Evolutionary conservation across 2,888 invertebrate species (phyloP), one percentile per base, ranked within the genome.

Genomic region (Caenorhabditis uteleia): DNA sequence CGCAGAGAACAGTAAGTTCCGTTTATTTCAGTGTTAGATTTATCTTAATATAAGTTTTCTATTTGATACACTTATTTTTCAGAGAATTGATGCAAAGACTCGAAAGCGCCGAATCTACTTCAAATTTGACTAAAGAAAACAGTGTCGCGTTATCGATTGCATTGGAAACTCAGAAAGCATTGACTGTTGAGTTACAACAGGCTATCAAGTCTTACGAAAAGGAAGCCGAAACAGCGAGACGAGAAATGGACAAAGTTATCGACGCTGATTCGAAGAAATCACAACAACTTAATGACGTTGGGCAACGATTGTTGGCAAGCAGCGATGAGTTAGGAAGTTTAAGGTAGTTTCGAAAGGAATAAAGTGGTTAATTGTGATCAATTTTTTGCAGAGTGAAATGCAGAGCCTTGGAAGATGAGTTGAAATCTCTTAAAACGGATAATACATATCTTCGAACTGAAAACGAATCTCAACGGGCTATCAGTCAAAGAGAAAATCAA

Each of bases 401-500:
- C 2, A 14, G 69, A 23, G 16, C 50, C 16, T 39, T 69, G 40
- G 51, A 61, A 42, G 66, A 69, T 26, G 58, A 69, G 34, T 27
- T 69, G 6, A 45, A 47, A 8, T 27, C 21, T 18, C 36, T 50
- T 3, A 44, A 29, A 27, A 26, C 49, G 3, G 54, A 59, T 34
- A 43, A 43, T 2, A 18, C 18, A 12, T 20, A 33, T 25, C 40
- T 65, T 16, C 27, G 16, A 47, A 36, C 29, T 14, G 36, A 53
- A 10, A 47, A 50, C 6, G 31, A 47, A 7, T 34, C 31, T 2
- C 59, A 60, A 18, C 36, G 43, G 26, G 29, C 38, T 5, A 45
- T 53, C 10, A 36, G 51, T 5, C 49, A 59, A n/a, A 51, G 55
- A 5, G 70, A 71, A 20, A 56, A 68, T 27, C 53, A 57, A 47